Conservation (phyloP, 2,888 invertebrate species). For the Brachyptera risi region DNA sequence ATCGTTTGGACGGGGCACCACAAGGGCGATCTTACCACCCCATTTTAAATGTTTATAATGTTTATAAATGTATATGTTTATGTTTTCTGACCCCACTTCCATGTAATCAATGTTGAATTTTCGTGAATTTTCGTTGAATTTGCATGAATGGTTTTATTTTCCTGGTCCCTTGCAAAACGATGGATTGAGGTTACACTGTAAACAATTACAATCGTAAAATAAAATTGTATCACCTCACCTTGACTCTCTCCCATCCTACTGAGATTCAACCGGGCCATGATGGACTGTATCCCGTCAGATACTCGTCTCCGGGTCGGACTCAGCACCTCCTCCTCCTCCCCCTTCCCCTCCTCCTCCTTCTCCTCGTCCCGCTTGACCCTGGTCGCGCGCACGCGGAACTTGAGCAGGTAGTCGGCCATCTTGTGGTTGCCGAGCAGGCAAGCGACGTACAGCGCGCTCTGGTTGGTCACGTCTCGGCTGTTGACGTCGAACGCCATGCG, state of each 20-base stretch:
- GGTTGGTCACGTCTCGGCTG: slow-evolving; percentile 82
- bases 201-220: too few relatives aligned
- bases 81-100: too few relatives aligned
- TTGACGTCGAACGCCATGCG: slow-evolving; percentile 90
- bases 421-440: slow-evolving; percentile 77
- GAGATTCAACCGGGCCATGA: slow-evolving; percentile 77
- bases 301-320: slow-evolving; percentile 68
- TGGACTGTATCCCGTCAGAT: slow-evolving; percentile 82
- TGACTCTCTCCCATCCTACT: slow-evolving; percentile 39
- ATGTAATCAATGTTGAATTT: too few relatives aligned
- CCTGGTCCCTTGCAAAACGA: too few relatives aligned
- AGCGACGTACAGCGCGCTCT: slow-evolving; percentile 87
- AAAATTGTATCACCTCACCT: slow-evolving; percentile 43
- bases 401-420: slow-evolving; percentile 71
- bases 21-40: too few relatives aligned
- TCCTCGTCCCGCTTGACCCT: slow-evolving; percentile 45
- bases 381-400: slow-evolving; percentile 60
- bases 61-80: too few relatives aligned
- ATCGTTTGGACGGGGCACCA: too few relatives aligned
- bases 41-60: too few relatives aligned
- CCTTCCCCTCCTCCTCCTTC: slow-evolving; percentile 36
- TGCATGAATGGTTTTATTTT: too few relatives aligned
- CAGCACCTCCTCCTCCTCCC: slow-evolving; percentile 36
- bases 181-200: too few relatives aligned
- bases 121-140: too few relatives aligned